A percentile compares a stretch with the other conserved stretches of the same genome.
Conservation (phyloP, 2,888 invertebrate species). For the Caenorhabditis imperialis region DNA sequence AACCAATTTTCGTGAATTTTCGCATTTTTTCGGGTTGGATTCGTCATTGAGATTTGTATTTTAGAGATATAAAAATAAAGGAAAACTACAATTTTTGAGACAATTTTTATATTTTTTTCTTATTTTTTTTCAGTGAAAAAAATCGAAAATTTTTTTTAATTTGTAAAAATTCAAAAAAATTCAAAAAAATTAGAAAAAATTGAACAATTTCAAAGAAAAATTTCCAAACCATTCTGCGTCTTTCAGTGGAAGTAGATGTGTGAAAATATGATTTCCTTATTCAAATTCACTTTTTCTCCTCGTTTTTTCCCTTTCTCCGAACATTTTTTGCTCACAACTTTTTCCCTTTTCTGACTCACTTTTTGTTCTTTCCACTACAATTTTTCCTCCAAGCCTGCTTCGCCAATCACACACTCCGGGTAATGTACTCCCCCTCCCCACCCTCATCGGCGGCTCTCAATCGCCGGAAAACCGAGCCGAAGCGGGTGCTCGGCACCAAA, state of each 20-base stretch:
- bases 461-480: slow-evolving; percentile 58
- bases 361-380: not conserved
- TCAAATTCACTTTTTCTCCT: slow-evolving; percentile 27
- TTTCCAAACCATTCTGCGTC: not conserved
- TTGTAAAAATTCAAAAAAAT: not conserved
- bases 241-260: slow-evolving; percentile 2
- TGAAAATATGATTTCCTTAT: slow-evolving; percentile 35
- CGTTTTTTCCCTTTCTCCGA: slow-evolving; percentile 1
- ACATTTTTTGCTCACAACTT: too few species aligned
- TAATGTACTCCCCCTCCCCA: too few species aligned
- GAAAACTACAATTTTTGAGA: too few species aligned
- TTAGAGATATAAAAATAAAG: too few species aligned
- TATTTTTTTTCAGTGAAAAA: too few species aligned
- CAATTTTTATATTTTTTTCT: too few species aligned
- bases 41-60: not conserved
- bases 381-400: too few species aligned
- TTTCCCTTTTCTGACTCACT: slow-evolving; percentile 2
- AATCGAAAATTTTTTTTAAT: not conserved
- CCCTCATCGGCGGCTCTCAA: slow-evolving; percentile 26
- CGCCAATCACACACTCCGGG: too few species aligned
- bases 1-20: slow-evolving; percentile 26
- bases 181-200: not conserved
- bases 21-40: not conserved
- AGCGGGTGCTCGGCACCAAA: slow-evolving; percentile 23
- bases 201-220: not conserved